Evolutionary conservation across 2,113 vertebrate species (phyloP), one percentile per base, ranked within the genome.

Genomic region (Indri indri): DNA sequence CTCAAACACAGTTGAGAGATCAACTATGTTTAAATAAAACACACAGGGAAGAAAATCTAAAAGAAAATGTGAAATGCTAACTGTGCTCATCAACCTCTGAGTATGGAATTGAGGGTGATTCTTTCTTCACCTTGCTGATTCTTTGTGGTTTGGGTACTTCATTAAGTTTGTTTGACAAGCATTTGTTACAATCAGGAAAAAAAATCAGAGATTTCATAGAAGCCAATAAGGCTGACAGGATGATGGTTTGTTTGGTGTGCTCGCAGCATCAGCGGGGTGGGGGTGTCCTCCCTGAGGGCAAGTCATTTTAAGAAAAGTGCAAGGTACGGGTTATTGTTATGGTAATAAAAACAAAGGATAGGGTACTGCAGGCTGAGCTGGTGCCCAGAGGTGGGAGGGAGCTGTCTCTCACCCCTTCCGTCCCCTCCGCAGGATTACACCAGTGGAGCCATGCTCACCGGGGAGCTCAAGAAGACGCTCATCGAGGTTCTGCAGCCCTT

Each of bases 401-500:
- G 50, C 45, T 2, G 0, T 50, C 1, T 2, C 68, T 94, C 37
- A 90, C 11, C 12, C 17, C 16, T 17, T 61, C 65, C 34, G 25
- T 47, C n/a, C 16, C 80, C 98, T 77, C 92, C 74, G 3, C 98
- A 99, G 99, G 99, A 99, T 30, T 99, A 99, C 89, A 97, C 98
- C 47, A 99, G 99, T 47, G 99, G 99, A 59, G 99, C 99, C 9
- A 98, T 99, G 74, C 99, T 99, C 54, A 99, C 99, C 0, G 99
- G 99, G 1, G 99, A 99, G 85, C 99, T 99, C 88, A 99, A 99
- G 99, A 99, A 99, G 98, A 89, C 97, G 0, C 98, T 99, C 88
- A 99, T 99, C 6, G 99, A 99, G 59, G 99, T 99, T 0, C 98
- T 99, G 88, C 99, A 99, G 98, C 99, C 99, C 8, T 97, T 99